Base-by-base conservation (phyloP, 1,140 invertebrate species). In the Oedothorax gibbosus region DNA sequence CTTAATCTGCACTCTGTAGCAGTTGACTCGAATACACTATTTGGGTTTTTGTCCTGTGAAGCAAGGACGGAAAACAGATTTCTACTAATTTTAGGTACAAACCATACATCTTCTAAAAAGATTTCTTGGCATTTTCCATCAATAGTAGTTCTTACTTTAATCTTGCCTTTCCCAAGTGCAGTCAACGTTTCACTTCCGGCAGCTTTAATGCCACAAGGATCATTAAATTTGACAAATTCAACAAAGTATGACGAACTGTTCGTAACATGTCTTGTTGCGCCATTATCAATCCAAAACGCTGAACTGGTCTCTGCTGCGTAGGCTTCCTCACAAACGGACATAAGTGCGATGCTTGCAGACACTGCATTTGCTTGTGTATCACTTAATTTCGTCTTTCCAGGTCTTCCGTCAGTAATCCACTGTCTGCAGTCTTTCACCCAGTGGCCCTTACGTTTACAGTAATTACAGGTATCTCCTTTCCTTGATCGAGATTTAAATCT, bases 391-490 rank as follows among this genome's bases (percentile, higher is more conserved):
- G 49, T 2, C 21, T 79, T 79, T 6, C 0, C 0, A 49, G 76
- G 71, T 65, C 62, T 56, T 18, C 53, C 65, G n/a, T 84, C 71
- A 8, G 81, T 12, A 50, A 84, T 84, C 81, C 82, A 51, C 20
- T 78, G 35, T 5, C 5, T 35, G 35, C 35, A 35, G 35, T 35
- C 35, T 35, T 35, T 35, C 1, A 35, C 35, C 35, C 35, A 35
- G 35, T 35, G 35, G 35, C 5, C 35, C 35, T 35, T 35, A 35
- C 35, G 35, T 35, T 35, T 35, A 5, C 35, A 35, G 35, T 35
- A 35, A 35, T 35, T 35, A 35, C 35, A 35, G 35, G 35, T 35
- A 35, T 35, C 35, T 35, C 1, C 1, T 35, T 35, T 35, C 35
- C 35, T 35, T 35, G 35, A 35, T 35, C 35, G 1, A 35, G 35